These are phyloP conservation scores for Gordius sp. DNA, from an alignment of 2,888 invertebrate genomes.

Conservation along the genomic window DNA sequence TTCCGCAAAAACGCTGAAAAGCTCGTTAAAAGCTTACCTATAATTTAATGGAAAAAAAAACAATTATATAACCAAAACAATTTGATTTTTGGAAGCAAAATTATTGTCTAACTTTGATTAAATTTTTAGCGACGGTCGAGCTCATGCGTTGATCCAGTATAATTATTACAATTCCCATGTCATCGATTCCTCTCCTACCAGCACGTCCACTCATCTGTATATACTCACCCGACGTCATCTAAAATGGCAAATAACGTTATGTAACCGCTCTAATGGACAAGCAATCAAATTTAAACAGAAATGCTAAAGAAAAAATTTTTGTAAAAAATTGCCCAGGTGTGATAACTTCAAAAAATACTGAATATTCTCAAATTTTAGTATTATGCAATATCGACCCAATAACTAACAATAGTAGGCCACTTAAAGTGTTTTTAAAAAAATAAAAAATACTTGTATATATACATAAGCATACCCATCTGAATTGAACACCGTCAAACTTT, in stretches of 20 bases:
- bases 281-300: too few species aligned
- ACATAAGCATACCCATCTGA: constrained; percentile 45
- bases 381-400: background rate
- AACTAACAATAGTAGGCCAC: background rate
- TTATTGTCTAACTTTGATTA: constrained; percentile 41
- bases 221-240: constrained; percentile 78
- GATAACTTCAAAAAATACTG: too few species aligned
- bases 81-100: too few species aligned
- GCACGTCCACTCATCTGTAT: constrained; percentile 99
- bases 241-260: too few species aligned
- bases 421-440: too few species aligned
- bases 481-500: constrained; percentile 86
- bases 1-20: too few species aligned
- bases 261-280: too few species aligned
- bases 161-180: constrained; percentile 75
- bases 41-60: too few species aligned
- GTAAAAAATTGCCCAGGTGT: too few species aligned
- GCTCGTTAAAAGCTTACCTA: too few species aligned
- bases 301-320: too few species aligned
- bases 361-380: constrained; percentile 17
- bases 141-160: constrained; percentile 88
- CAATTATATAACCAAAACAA: too few species aligned
- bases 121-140: constrained; percentile 33
- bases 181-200: constrained; percentile 79
- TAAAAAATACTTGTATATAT: constrained; percentile 16